Evolutionary conservation across 2,113 vertebrate genomes (phyloP).

Genomic region (Aramus guarauna): DNA sequence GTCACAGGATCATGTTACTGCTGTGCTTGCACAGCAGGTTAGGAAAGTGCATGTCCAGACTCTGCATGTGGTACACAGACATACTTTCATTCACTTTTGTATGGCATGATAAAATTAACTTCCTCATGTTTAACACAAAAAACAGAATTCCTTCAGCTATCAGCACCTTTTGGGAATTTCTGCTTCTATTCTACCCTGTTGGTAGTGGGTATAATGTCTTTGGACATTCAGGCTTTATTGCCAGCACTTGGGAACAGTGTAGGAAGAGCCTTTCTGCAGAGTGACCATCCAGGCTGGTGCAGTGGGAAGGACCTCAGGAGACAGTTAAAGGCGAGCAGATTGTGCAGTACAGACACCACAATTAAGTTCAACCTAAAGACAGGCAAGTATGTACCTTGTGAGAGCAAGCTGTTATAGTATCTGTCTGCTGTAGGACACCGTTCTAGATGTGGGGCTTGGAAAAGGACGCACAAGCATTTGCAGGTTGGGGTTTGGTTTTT

Average conservation of each 20-base stretch:
- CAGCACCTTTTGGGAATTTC: not conserved
- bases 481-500: not conserved
- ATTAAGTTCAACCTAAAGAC: not conserved
- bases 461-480: not conserved
- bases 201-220: not conserved
- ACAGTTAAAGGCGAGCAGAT: not conserved
- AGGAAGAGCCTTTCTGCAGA: not conserved
- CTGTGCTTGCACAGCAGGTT: not conserved
- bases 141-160: not conserved
- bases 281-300: not conserved
- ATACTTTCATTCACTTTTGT: not conserved
- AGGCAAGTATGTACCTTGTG: accelerated
- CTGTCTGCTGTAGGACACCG: not conserved
- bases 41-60: not conserved
- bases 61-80: not conserved
- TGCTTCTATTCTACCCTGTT: not conserved
- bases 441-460: not conserved
- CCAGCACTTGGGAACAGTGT: not conserved
- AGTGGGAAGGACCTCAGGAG: not conserved
- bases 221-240: not conserved
- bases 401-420: not conserved
- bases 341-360: not conserved
- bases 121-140: not conserved
- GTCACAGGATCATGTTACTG: not conserved
- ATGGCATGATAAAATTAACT: not conserved